Conservation (phyloP, 1,140 invertebrate genomes). For the Trissolcus basalis region DNA sequence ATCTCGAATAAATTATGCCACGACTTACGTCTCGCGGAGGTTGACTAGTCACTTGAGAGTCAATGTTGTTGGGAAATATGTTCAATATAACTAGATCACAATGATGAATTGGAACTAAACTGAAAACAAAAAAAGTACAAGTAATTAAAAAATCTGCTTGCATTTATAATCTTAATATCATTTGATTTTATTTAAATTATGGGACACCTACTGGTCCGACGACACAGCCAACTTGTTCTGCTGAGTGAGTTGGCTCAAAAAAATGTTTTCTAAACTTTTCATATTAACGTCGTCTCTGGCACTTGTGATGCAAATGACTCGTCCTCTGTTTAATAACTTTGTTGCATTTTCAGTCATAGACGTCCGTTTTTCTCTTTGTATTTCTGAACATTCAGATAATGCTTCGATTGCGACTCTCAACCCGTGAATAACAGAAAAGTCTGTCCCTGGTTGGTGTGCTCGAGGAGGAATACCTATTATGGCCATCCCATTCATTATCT, state of each 20-base stretch:
- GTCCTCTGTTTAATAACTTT: conserved; percentile 82
- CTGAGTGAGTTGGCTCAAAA: conserved; percentile 85
- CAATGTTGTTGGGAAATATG: conserved; percentile 86
- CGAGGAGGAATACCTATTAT: conserved; percentile 82
- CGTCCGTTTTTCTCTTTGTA: conserved; percentile 80
- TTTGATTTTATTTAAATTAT: conserved; percentile 12
- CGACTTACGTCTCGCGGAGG: conserved; percentile 79
- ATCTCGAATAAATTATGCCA: conserved; percentile 9
- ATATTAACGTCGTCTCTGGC: conserved; percentile 89
- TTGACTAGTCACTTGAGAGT: conserved; percentile 84
- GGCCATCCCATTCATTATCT: conserved; percentile 85
- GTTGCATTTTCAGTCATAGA: conserved; percentile 78
- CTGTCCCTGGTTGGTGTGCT: conserved; percentile 75
- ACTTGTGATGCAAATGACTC: conserved; percentile 91
- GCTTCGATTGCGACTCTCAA: conserved; percentile 91
- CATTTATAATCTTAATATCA: conserved; percentile 13
- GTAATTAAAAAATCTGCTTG: conserved; percentile 12
- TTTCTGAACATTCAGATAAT: conserved; percentile 87
- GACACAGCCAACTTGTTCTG: conserved; percentile 77
- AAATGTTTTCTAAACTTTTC: conserved; percentile 89
- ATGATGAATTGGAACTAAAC: conserved; percentile 85
- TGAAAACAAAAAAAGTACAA: no score
- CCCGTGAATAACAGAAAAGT: conserved; percentile 88
- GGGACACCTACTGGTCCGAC: conserved; percentile 49
- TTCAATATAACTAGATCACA: conserved; percentile 93